Conservation (phyloP, 2,888 invertebrate species). For the Blera fallax region DNA sequence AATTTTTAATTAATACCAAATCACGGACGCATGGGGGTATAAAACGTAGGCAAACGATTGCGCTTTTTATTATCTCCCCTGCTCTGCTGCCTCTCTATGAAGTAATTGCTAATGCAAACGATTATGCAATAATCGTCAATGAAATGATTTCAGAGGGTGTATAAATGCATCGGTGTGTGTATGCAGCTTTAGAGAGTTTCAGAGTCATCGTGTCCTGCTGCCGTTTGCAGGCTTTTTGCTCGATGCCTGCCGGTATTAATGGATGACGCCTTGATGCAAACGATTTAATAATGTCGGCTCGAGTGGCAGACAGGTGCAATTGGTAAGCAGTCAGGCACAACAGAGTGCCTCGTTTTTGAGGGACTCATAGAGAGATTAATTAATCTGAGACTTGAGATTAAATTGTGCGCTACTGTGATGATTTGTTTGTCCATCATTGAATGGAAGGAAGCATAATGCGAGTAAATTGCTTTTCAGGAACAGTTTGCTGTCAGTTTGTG, state of each 20-base stretch:
- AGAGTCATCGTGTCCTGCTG: neutral
- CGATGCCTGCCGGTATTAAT: slow-evolving; percentile 25
- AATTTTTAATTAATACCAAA: slow-evolving; percentile 53
- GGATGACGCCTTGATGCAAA: slow-evolving; percentile 38
- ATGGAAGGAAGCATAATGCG: neutral
- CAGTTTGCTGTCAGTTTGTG: neutral
- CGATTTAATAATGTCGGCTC: slow-evolving; percentile 33
- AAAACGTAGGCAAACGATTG: slow-evolving; percentile 37
- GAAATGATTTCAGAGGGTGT: slow-evolving; percentile 13
- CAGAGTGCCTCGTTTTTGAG: neutral
- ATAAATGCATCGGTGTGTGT: neutral
- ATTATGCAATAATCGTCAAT: slow-evolving; percentile 49
- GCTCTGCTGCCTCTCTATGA: neutral
- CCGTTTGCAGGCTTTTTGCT: neutral
- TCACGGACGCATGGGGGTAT: slow-evolving; percentile 13
- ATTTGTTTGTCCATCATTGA: slow-evolving; percentile 14
- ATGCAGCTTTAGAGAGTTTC: neutral
- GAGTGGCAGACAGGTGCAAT: neutral
- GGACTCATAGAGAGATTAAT: slow-evolving; percentile 1
- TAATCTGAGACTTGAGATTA: slow-evolving; percentile 8
- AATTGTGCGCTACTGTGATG: slow-evolving; percentile 21
- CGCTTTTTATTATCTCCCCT: slow-evolving; percentile 36
- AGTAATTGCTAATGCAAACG: slow-evolving; percentile 47
- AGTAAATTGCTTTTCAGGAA: neutral
- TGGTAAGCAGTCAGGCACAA: neutral